Evolutionary conservation across 2,888 invertebrate species (phyloP).

Genomic region (Phortica magna): DNA sequence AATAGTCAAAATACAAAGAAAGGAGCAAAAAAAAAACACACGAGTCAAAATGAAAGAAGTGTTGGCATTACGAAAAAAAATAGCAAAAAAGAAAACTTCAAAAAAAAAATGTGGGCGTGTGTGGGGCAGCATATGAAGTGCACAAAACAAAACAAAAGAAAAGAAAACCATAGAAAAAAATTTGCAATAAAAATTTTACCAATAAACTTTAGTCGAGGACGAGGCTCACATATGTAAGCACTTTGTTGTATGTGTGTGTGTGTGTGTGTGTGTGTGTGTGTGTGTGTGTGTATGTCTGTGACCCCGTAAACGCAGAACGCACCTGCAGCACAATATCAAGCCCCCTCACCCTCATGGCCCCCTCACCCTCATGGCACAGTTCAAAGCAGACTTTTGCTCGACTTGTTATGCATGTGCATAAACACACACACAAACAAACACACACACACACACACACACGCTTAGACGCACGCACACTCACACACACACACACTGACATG

Average conservation of each 20-base stretch:
- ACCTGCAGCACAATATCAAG: slow-evolving; percentile 28
- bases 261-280: slow-evolving; percentile 2
- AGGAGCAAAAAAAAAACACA: no score
- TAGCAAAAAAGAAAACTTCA: no score
- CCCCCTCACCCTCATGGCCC: background rate
- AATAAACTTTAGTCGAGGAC: slow-evolving; percentile 59
- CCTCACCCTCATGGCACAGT: no score
- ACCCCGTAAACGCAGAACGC: slow-evolving; percentile 10
- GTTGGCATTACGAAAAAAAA: background rate
- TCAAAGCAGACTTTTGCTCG: background rate
- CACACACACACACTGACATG: background rate
- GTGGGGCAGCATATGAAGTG: background rate
- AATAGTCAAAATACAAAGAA: no score
- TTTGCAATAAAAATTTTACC: slow-evolving; percentile 69
- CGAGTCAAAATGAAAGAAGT: no score
- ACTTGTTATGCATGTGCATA: background rate
- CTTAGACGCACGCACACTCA: background rate
- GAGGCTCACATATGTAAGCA: slow-evolving; percentile 8
- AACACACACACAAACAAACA: background rate
- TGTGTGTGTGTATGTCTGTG: slow-evolving; percentile 36
- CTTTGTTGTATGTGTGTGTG: background rate
- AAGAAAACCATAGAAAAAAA: slow-evolving; percentile 48
- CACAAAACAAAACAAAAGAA: slow-evolving; percentile 49
- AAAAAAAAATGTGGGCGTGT: background rate
- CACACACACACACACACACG: background rate